phyloP scores from a whole-genome alignment of 2,888 invertebrate species.

The Troilus luridus region DNA sequence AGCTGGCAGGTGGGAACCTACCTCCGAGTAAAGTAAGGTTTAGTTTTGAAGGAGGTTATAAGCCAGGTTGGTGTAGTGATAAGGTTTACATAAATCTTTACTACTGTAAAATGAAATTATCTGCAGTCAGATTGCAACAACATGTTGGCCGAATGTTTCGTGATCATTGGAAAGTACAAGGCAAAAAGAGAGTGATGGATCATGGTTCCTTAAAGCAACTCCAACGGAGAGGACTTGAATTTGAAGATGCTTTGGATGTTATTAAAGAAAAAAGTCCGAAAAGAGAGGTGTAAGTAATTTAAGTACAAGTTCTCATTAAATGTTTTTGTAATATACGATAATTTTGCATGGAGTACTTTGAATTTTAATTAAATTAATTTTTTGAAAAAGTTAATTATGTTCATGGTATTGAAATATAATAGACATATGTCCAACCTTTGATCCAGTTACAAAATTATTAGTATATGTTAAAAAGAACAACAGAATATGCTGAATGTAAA shows the following conservation, averaged over 20 bases:
- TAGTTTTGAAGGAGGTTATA: background rate
- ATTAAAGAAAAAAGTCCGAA: conserved; percentile 69
- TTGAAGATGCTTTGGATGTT: conserved; percentile 77
- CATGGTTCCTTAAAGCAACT: conserved; percentile 74
- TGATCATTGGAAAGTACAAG: conserved; percentile 80
- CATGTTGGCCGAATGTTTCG: conserved; percentile 82
- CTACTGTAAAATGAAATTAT: conserved; percentile 75
- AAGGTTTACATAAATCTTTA: background rate
- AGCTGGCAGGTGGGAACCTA: background rate
- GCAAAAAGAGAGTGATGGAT: conserved; percentile 74
- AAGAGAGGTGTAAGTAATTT: conserved; percentile 12
- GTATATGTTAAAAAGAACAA: background rate
- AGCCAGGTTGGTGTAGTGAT: too few relatives aligned
- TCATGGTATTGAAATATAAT: background rate
- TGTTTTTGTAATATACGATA: background rate
- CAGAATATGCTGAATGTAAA: background rate
- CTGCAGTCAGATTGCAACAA: conserved; percentile 76
- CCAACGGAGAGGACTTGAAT: conserved; percentile 73
- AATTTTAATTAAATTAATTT: background rate
- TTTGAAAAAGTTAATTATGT: background rate
- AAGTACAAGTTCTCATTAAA: background rate
- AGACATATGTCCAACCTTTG: background rate
- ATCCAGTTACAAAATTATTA: background rate
- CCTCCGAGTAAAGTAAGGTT: background rate
- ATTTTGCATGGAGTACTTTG: background rate